Evolutionary conservation across 2,888 invertebrate species (phyloP), one percentile per base, ranked within the genome.

Genomic region (Pogonocherus hispidulus): DNA sequence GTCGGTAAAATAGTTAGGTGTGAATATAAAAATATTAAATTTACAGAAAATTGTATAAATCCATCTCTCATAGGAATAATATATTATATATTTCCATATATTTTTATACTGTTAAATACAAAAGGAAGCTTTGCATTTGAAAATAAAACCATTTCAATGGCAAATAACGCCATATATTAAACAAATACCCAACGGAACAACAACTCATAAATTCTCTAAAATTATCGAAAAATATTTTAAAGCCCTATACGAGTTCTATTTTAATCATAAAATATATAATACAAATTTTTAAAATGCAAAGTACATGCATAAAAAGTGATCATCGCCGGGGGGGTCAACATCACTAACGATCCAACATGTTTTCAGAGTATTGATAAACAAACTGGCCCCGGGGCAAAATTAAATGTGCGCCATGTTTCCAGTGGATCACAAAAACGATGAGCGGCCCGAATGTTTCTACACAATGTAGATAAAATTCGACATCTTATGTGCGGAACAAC

Each of bases 401-500:
- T 81, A 82, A 82, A 82, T 81, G 78, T 79, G 80, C 79, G 73
- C 78, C 80, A 73, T 81, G 81, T 81, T 79, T 70, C 73, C 73
- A 72, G 68, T 67, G 71, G 76, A 76, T 72, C 75, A 79, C 80
- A 81, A 81, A 81, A 83, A 82, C 78, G 75, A 56, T 73, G 78
- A 80, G 78, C 81, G 79, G 72, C 73, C 76, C 73, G 76, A 79
- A 80, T 82, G 82, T 80, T 80, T 71, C 78, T 75, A 81, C 80
- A 82, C 82, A 82, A 81, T 80, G 82, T 83, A 78, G 76, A 76
- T 82, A 82, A 82, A 83, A 83, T 82, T 79, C 77, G 80, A 82
- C 82, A 83, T 83, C 82, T 83, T 83, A 81, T 81, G 79, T 80
- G 76, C 70, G 75, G 76, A 77, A 76, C 77, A 72, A 72, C 63